Percentiles rank a stretch among this genome's conserved stretches.
Conservation (phyloP, 2,797 vertebrate genomes). For the Pogoniulus pusillus region DNA sequence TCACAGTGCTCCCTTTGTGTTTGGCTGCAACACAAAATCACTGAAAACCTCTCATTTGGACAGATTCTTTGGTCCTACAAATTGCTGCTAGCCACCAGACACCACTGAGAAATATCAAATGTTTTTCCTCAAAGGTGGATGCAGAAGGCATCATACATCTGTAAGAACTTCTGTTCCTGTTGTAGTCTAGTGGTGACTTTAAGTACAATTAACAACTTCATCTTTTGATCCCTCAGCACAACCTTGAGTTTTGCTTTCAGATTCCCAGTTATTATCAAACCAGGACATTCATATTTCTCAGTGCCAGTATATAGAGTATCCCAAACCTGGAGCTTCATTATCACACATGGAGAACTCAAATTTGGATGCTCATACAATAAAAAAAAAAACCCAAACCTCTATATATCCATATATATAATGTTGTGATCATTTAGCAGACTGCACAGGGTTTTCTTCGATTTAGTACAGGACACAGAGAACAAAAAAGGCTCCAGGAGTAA, state of each 20-base stretch:
- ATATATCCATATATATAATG: too few relatives aligned
- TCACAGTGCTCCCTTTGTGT: not conserved
- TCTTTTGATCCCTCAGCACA: not conserved
- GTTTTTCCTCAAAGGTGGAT: not conserved
- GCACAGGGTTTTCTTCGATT: not conserved
- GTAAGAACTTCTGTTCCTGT: not conserved
- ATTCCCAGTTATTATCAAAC: not conserved
- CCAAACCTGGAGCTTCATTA: not conserved
- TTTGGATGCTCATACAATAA: not conserved
- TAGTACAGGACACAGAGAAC: not conserved
- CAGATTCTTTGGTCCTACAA: not conserved
- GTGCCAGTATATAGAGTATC: not conserved
- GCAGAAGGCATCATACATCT: not conserved
- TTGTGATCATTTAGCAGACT: not conserved
- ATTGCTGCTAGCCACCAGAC: not conserved
- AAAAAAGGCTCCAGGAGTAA: not conserved
- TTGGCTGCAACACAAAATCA: not conserved
- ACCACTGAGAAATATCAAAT: not conserved
- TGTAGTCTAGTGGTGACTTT: not conserved
- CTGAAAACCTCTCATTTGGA: not conserved
- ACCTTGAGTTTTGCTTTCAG: not conserved
- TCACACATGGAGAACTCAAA: not conserved
- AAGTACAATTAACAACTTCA: not conserved
- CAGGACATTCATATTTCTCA: not conserved
- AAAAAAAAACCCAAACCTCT: fast-evolving